Evolutionary conservation across 2,797 vertebrate genomes (phyloP).

Genomic region (Brotula barbata): DNA sequence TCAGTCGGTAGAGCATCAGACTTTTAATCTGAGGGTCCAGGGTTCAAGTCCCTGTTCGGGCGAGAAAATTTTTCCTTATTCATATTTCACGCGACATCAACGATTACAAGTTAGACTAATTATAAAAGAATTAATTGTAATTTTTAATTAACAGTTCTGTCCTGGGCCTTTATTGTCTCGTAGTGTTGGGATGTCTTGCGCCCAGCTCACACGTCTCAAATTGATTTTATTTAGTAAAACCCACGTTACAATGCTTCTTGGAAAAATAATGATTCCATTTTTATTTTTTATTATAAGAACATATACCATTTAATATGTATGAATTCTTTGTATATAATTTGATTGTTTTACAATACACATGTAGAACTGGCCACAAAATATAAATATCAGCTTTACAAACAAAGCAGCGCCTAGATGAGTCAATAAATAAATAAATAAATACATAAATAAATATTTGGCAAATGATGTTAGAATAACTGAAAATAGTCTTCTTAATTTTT

Average conservation of each 20-base stretch:
- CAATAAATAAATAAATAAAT: conserved; percentile 58
- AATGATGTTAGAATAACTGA: conserved; percentile 58
- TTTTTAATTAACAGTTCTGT: too few relatives aligned
- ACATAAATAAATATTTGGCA: conserved; percentile 55
- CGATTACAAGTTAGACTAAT: too few relatives aligned
- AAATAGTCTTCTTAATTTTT: conserved; percentile 36
- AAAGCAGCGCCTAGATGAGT: conserved; percentile 68
- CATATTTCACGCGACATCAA: too few relatives aligned
- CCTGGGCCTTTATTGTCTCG: too few relatives aligned
- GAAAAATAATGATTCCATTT: conserved; percentile 79
- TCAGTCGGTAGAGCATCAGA: conserved; percentile 72
- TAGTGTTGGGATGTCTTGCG: too few relatives aligned
- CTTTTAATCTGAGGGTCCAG: conserved; percentile 72
- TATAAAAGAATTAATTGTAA: too few relatives aligned
- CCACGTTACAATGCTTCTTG: conserved; percentile 49
- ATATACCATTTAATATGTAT: conserved; percentile 80
- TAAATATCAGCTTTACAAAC: conserved; percentile 72
- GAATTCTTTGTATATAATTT: conserved; percentile 66
- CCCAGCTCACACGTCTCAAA: background rate
- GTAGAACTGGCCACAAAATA: conserved; percentile 72
- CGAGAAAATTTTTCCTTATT: conserved; percentile 13
- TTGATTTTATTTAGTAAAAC: conserved; percentile 25
- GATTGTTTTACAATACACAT: conserved; percentile 72
- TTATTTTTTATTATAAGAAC: conserved; percentile 77
- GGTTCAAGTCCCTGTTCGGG: conserved; percentile 75